Conservation (phyloP, 2,888 invertebrate genomes). For the Dexiosoma caninum region DNA sequence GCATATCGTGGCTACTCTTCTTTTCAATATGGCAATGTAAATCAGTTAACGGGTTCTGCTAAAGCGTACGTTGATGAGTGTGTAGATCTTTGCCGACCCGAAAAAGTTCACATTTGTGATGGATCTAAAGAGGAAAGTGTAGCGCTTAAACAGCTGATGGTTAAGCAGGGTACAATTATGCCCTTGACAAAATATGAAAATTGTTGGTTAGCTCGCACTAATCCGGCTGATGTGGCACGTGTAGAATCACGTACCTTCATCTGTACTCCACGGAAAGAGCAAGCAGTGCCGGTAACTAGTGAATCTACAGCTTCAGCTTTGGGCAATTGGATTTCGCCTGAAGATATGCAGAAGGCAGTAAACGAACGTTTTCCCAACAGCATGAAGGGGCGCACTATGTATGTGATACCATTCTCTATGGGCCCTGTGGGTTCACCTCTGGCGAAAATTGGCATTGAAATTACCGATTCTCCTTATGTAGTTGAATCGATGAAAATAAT, state of each 20-base stretch:
- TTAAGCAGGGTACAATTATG: constrained; percentile 87
- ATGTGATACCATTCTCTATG: constrained; percentile 99
- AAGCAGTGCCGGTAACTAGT: constrained; percentile 88
- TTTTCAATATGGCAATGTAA: constrained; percentile 77
- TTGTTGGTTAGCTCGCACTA: constrained; percentile 96
- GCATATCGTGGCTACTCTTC: constrained; percentile 66
- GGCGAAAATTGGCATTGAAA: constrained; percentile 97
- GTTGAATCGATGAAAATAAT: constrained; percentile 98
- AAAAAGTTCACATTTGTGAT: constrained; percentile 93
- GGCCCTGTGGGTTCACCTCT: constrained; percentile 96
- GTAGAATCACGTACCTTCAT: constrained; percentile 98
- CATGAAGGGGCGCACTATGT: constrained; percentile 97
- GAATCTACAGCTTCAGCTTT: constrained; percentile 89
- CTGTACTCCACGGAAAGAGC: constrained; percentile 87
- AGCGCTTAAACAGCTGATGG: constrained; percentile 85
- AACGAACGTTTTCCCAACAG: constrained; percentile 91
- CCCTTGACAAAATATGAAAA: constrained; percentile 92
- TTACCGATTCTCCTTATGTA: constrained; percentile 98
- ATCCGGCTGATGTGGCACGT: constrained; percentile 97
- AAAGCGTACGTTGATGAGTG: constrained; percentile 87
- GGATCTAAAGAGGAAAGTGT: constrained; percentile 91
- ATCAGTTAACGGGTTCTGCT: constrained; percentile 78
- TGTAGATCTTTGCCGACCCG: constrained; percentile 89
- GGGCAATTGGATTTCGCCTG: constrained; percentile 95
- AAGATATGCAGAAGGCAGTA: constrained; percentile 88